Base-by-base conservation (phyloP, 2,888 invertebrate genomes). In the Blomia tropicalis region DNA sequence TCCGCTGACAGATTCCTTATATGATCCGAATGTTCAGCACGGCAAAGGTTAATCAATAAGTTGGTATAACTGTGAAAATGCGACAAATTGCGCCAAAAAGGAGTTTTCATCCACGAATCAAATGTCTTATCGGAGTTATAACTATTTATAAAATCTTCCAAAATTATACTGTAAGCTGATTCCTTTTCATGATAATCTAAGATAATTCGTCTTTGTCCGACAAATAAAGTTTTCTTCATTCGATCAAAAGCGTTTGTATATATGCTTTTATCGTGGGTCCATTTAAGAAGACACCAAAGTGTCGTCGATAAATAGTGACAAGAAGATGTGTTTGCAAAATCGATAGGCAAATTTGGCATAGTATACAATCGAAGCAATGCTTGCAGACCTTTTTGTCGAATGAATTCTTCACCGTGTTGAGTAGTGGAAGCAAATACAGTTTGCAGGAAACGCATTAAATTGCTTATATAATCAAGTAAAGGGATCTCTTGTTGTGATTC, bases 361-460 rank as follows among this genome's bases (percentile, higher is more conserved):
- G 51, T 47, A n/a, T 11, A n/a, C 14, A 47, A n/a, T 11, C 7
- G 14, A 7, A 47, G n/a, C 7, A 47, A 11, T 11, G 11, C 22
- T 19, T 7, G 7, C 23, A 47, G 27, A 19, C 51, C 51, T 7
- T 47, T 7, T n/a, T 47, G 51, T 11, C 51, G 51, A 14, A 47
- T 47, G n/a, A 47, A 47, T 27, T 47, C 51, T 14, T 22, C 7
- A 22, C 7, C 7, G 27, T 47, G 22, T 22, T 47, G 22, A 27
- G 22, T 47, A n/a, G 23, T 47, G 7, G 51, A 25, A 7, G 22
- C 7, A n/a, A 47, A n/a, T 22, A 47, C n/a, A n/a, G 23, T 47
- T 47, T 47, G 51, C 51, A 47, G 51, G 27, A 47, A 47, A 11
- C 51, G 51, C 51, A 47, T 47, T n/a, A 47, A 7, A 27, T 47